These are phyloP conservation scores for Pteria penguin DNA, from an alignment of 2,888 invertebrate species.

Conservation along the genomic window DNA sequence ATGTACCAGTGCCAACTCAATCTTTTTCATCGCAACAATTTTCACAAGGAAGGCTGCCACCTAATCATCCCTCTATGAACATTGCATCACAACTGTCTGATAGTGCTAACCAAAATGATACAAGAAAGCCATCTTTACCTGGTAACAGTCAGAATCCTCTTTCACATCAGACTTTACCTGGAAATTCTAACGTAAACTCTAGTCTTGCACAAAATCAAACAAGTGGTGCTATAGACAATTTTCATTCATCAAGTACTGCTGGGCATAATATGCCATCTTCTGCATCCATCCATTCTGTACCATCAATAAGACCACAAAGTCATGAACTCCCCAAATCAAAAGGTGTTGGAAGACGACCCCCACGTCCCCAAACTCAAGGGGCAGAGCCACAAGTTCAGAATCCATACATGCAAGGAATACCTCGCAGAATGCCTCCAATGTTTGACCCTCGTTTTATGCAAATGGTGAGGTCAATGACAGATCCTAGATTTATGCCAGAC, in stretches of 20 bases:
- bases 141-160: not conserved
- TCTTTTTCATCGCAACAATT: not conserved
- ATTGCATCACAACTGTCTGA: not conserved
- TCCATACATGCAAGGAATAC: not conserved
- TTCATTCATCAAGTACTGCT: not conserved
- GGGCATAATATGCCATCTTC: not conserved
- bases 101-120: no score
- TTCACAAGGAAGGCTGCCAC: not conserved
- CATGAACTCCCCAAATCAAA: not conserved
- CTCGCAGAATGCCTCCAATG: not conserved
- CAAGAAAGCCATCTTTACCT: no score
- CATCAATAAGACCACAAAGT: not conserved
- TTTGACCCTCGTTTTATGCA: not conserved
- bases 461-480: not conserved
- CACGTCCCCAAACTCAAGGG: not conserved
- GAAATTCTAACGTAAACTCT: not conserved
- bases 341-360: not conserved
- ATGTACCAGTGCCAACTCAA: not conserved
- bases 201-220: not conserved
- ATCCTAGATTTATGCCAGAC: constrained; percentile 2
- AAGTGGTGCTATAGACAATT: not conserved
- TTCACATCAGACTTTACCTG: not conserved
- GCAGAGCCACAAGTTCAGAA: not conserved
- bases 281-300: no score
- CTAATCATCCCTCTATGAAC: not conserved